Percentiles rank a stretch among this genome's conserved stretches.
Evolutionary conservation across 2,113 vertebrate genomes (phyloP).

Genomic region (Ceyx melanurus): DNA sequence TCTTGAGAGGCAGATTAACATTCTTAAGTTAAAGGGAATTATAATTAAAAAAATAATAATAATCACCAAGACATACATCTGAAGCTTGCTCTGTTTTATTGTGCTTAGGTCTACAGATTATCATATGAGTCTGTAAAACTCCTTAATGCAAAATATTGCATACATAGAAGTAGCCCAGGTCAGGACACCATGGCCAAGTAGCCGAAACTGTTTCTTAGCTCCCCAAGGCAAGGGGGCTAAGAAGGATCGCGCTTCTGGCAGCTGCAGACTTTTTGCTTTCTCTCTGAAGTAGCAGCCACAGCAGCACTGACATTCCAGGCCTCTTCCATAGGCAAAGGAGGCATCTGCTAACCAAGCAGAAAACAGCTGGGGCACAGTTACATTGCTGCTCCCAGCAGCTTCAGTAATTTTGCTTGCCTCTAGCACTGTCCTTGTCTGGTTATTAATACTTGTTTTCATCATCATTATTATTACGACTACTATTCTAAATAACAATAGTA

Average conservation of each 20-base stretch:
- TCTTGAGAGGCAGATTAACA: background rate
- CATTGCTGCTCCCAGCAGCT: background rate
- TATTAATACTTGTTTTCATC: constrained; percentile 9
- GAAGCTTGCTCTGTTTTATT: accelerated
- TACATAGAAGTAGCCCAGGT: background rate
- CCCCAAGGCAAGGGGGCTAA: accelerated
- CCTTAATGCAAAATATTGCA: background rate
- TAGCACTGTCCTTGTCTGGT: background rate
- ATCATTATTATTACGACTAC: background rate
- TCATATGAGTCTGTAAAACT: background rate
- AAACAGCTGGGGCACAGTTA: background rate
- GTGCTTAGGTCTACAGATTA: background rate
- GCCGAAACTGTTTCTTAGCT: background rate
- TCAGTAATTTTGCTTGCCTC: background rate
- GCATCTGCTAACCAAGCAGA: background rate
- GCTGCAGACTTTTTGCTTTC: background rate
- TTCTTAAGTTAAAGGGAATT: background rate
- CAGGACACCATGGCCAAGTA: background rate
- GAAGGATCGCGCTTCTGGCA: background rate
- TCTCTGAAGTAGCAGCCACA: background rate
- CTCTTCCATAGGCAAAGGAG: background rate
- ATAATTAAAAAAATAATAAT: background rate
- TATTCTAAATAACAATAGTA: background rate
- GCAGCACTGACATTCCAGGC: accelerated
- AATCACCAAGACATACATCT: accelerated